Evolutionary conservation across 2,797 vertebrate species (phyloP).

Genomic region (Rhinella marina): DNA sequence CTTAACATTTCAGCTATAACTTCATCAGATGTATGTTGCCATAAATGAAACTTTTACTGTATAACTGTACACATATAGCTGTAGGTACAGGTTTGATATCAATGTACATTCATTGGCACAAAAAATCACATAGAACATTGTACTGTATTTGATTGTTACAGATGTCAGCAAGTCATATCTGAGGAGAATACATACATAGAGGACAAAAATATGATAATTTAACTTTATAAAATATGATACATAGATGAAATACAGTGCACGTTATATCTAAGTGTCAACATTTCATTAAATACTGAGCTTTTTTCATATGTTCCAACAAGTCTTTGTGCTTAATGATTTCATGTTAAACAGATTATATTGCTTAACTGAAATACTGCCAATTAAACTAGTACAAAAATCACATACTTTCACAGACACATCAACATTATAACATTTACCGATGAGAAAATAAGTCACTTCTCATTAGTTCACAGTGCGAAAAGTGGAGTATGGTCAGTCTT

Average conservation of each 20-base stretch:
- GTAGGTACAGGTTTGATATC: conserved; percentile 64
- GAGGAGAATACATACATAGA: conserved; percentile 73
- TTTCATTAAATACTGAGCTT: conserved; percentile 73
- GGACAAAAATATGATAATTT: conserved; percentile 79
- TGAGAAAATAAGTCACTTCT: conserved; percentile 82
- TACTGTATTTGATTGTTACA: conserved; percentile 71
- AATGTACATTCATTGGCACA: conserved; percentile 69
- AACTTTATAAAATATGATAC: conserved; percentile 78
- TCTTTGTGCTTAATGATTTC: conserved; percentile 78
- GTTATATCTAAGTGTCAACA: conserved; percentile 76
- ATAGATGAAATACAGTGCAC: conserved; percentile 77
- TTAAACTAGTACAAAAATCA: conserved; percentile 81
- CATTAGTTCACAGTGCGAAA: conserved; percentile 85
- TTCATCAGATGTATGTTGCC: conserved; percentile 69
- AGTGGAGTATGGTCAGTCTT: conserved; percentile 74
- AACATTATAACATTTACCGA: conserved; percentile 81
- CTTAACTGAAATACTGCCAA: conserved; percentile 81
- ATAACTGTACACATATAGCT: conserved; percentile 68
- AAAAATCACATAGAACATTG: conserved; percentile 76
- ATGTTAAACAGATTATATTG: conserved; percentile 75
- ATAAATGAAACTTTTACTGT: conserved; percentile 69
- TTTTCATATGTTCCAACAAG: conserved; percentile 71
- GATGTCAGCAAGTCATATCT: conserved; percentile 71
- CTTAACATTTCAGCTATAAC: conserved; percentile 74
- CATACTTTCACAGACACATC: conserved; percentile 77